Base-by-base conservation (phyloP, 2,797 vertebrate genomes). In the Poeciliopsis infans region DNA sequence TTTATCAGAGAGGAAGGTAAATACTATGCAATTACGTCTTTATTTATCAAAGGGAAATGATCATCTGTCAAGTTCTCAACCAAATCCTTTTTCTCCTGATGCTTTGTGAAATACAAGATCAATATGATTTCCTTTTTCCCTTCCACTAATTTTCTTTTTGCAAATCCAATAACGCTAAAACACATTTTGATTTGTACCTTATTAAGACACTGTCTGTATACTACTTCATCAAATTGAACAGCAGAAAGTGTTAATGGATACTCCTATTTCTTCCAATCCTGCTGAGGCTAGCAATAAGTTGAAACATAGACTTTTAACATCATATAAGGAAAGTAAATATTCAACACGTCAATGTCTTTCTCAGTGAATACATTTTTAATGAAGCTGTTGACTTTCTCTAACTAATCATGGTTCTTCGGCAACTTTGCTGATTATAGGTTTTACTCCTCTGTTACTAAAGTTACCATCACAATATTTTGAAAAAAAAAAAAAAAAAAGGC, bases 1-100 rank as follows among this genome's bases (percentile, higher is more conserved):
- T 79, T 81, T 71, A 61, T 77, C 74, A 74, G 31, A 66, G 57
- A 23, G 7, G 49, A 20, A 74, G 64, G 41, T 82, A 75, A 83
- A 83, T 68, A 74, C 13, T 45, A 36, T 85, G 36, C 70, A 79
- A 81, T 80, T 79, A 78, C n/a, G 71, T 72, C 66, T 77, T 84
- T 2, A 77, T 79, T 82, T 81, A 11, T 41, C 23, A 51, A 74
- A 80, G 49, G 51, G 20, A 68, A 68, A 68, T 13, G 28, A 64
- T 78, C 31, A 74, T 25, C 46, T 51, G 10, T 68, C 47, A 79
- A 53, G 83, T 53, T 25, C 1, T 46, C 8, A 31, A 55, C 6
- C 4, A 41, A n/a, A 43, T 79, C 13, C 0, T 6, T 33, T 64
- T 79, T 69, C 6, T 59, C 15, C 47, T 20, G 6, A 28, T 20